phyloP scores from a whole-genome alignment of 2,113 vertebrate species.

The Prionailurus viverrinus region DNA sequence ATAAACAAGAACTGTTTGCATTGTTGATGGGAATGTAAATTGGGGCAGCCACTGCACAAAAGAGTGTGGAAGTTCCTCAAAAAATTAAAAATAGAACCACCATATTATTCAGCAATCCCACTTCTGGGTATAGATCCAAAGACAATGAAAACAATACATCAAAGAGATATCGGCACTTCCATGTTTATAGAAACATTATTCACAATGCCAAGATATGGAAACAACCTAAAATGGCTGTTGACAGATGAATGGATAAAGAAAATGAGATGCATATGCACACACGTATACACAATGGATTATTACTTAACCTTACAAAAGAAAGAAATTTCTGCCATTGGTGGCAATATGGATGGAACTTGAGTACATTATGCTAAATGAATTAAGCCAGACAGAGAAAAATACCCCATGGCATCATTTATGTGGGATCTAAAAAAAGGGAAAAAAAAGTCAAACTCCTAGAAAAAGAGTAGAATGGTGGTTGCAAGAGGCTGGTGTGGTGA shows the following conservation, averaged over 20 bases:
- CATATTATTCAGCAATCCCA: not conserved
- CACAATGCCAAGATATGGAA: not conserved
- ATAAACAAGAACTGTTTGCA: not conserved
- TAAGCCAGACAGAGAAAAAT: not conserved
- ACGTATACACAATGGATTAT: not conserved
- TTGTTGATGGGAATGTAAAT: not conserved
- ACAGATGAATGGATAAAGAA: not conserved
- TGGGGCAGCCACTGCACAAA: not conserved
- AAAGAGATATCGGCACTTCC: not conserved
- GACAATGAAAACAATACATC: not conserved
- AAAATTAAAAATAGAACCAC: not conserved
- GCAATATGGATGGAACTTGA: not conserved
- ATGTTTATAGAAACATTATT: not conserved
- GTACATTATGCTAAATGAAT: not conserved
- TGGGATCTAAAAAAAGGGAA: not conserved
- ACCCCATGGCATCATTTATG: not conserved
- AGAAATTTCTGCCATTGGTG: not conserved
- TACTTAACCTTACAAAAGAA: not conserved
- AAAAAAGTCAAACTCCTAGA: not conserved
- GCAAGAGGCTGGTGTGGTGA: too few relatives aligned
- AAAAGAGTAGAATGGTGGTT: not conserved
- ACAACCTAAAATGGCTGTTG: not conserved
- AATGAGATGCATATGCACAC: not conserved
- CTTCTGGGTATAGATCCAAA: not conserved
- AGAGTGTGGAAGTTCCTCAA: not conserved